Conservation (phyloP, 2,797 vertebrate genomes). For the Schizopygopsis malacanthus region DNA sequence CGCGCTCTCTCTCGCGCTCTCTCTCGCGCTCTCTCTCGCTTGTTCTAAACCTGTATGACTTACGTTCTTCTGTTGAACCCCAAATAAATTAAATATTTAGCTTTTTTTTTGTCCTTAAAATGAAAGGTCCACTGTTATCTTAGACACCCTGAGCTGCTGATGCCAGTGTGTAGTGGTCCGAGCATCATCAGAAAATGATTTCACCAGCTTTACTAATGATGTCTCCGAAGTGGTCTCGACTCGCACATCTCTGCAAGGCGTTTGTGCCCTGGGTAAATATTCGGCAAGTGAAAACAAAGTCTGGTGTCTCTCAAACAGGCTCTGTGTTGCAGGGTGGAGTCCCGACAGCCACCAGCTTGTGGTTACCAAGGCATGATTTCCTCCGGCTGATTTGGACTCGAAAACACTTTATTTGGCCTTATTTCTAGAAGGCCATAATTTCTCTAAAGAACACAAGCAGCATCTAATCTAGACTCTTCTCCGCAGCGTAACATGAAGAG, state of each 20-base stretch:
- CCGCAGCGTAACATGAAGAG: conserved; percentile 92
- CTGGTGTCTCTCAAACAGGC: conserved; percentile 29
- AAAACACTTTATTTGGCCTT: conserved; percentile 15
- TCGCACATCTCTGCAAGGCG: conserved; percentile 37
- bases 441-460: not conserved
- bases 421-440: conserved; percentile 20
- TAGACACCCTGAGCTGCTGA: not conserved
- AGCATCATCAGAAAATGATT: conserved; percentile 56
- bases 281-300: conserved; percentile 33
- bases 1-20: no score
- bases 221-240: conserved; percentile 41
- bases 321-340: conserved; percentile 41
- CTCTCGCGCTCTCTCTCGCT: no score
- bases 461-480: conserved; percentile 23
- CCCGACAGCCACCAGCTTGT: conserved; percentile 4
- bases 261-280: conserved; percentile 58
- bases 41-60: not conserved
- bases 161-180: not conserved
- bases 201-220: conserved; percentile 63
- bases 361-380: conserved; percentile 22
- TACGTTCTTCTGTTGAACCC: not conserved
- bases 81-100: not conserved
- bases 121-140: not conserved
- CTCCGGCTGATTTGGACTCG: not conserved
- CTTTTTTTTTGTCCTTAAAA: not conserved